Evolutionary conservation across 2,113 vertebrate species (phyloP).

Genomic region (Toxotes jaculatrix): DNA sequence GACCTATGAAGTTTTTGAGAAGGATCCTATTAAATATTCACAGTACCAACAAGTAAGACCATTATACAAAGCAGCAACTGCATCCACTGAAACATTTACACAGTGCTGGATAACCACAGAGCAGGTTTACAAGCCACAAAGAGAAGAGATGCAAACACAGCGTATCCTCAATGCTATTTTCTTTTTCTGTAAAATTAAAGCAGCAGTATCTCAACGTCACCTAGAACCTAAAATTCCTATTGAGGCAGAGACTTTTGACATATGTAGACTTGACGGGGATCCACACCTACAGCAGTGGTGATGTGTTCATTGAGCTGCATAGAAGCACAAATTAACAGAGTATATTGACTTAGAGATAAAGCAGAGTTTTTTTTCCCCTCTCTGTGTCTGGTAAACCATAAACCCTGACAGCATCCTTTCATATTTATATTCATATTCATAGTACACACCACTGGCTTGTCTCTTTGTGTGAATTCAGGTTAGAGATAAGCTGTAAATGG

Average conservation of each 20-base stretch:
- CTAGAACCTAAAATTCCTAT: not conserved
- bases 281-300: not conserved
- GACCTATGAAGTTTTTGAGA: conserved; percentile 96
- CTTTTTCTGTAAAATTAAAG: not conserved
- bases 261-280: no score
- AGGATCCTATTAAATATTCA: conserved; percentile 95
- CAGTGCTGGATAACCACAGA: not conserved
- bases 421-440: no score
- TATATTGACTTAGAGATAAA: no score
- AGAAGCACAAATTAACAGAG: not conserved
- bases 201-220: not conserved
- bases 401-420: no score
- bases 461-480: no score
- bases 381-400: no score
- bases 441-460: no score
- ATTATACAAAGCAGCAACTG: not conserved
- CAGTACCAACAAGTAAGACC: conserved; percentile 92
- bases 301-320: not conserved
- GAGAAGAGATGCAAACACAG: not conserved
- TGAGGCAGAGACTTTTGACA: no score
- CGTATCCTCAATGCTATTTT: not conserved
- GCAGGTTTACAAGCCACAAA: not conserved
- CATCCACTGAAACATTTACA: not conserved
- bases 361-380: no score
- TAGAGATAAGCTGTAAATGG: no score